phyloP scores from a whole-genome alignment of 2,888 invertebrate species.

The Rhodophaea formosa region DNA sequence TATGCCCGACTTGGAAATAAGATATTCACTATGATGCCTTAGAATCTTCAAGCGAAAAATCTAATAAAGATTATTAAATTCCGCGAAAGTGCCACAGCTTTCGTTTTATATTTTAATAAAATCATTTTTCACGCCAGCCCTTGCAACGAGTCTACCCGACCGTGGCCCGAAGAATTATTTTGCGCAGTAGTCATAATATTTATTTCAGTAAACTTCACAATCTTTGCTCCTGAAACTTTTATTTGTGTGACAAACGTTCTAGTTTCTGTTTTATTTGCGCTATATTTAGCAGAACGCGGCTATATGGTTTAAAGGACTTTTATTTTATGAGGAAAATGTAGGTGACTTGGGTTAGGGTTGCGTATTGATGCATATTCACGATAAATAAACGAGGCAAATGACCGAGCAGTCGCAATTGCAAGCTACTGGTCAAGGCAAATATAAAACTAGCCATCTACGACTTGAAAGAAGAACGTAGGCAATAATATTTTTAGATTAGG shows the following conservation, averaged over 20 bases:
- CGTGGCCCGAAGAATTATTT: constrained; percentile 20
- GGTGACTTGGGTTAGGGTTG: too few relatives aligned
- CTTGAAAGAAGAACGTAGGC: too few relatives aligned
- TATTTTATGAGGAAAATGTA: too few relatives aligned
- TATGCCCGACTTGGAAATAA: constrained; percentile 1
- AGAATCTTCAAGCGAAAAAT: constrained; percentile 38
- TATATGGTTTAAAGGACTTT: too few relatives aligned
- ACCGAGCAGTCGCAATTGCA: too few relatives aligned
- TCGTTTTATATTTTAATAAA: constrained; percentile 50
- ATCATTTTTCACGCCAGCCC: constrained; percentile 44
- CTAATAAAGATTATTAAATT: constrained; percentile 61
- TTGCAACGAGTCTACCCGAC: constrained; percentile 30
- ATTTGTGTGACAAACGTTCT: not conserved
- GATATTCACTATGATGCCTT: constrained; percentile 26
- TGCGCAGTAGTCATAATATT: constrained; percentile 7
- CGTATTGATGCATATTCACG: too few relatives aligned
- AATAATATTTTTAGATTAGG: too few relatives aligned
- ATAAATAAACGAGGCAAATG: too few relatives aligned
- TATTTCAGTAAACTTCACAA: constrained; percentile 2
- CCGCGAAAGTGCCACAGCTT: constrained; percentile 41
- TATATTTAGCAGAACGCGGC: not conserved
- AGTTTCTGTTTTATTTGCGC: not conserved
- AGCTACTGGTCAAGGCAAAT: too few relatives aligned
- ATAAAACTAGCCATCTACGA: too few relatives aligned
- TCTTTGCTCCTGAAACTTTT: not conserved